Evolutionary conservation across 2,113 vertebrate species (phyloP).

Genomic region (Calyptomena viridis): DNA sequence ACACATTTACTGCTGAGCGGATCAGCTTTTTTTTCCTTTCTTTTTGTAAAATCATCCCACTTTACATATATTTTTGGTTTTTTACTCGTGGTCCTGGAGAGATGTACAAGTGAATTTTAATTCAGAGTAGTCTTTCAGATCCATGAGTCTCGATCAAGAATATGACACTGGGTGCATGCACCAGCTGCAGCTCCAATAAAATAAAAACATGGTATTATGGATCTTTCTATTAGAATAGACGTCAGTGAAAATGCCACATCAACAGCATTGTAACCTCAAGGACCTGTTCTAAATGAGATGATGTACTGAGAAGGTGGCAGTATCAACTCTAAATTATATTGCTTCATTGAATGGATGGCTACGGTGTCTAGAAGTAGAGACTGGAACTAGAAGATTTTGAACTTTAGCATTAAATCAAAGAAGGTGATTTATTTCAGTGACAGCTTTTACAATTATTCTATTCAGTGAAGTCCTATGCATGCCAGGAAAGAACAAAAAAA

Average conservation of each 20-base stretch:
- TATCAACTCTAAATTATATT: constrained; percentile 24
- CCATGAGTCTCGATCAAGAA: background rate
- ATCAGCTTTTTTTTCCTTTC: background rate
- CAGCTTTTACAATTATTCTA: background rate
- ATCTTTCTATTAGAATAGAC: constrained; percentile 32
- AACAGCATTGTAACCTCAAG: constrained; percentile 10
- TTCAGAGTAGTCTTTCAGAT: background rate
- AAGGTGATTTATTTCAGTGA: constrained; percentile 35
- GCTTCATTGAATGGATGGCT: constrained; percentile 17
- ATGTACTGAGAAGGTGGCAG: background rate
- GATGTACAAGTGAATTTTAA: background rate
- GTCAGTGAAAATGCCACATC: constrained; percentile 18
- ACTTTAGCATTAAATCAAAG: constrained; percentile 47
- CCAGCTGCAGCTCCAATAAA: background rate
- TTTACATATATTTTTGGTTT: background rate
- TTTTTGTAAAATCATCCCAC: background rate
- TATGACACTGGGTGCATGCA: background rate
- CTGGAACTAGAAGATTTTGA: constrained; percentile 29
- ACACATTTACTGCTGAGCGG: background rate
- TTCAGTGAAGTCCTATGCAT: background rate
- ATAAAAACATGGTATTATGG: background rate
- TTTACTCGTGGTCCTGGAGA: background rate
- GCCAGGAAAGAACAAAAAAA: background rate
- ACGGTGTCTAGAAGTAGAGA: background rate
- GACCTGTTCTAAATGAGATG: constrained; percentile 27